Evolutionary conservation across 2,888 invertebrate genomes (phyloP), one percentile per base, ranked within the genome.

Genomic region (Nezara viridula): DNA sequence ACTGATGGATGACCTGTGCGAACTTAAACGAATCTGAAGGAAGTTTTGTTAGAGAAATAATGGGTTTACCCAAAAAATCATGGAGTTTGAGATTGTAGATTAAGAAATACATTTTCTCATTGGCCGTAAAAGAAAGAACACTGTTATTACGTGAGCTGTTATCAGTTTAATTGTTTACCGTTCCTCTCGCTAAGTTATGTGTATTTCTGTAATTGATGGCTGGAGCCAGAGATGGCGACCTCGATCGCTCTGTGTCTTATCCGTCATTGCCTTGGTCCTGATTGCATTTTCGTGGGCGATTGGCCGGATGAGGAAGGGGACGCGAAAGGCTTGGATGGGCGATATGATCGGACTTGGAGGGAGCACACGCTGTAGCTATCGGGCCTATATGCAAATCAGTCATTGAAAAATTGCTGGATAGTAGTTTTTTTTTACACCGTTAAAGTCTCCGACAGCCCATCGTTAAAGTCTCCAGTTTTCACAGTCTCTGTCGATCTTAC

Each of bases 201-300:
- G 21, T 44, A 81, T 81, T 44, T 81, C n/a, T 81, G 2, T 81
- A 81, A 81, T 81, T 81, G 81, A 81, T 81, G 81, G 24, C 81
- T 81, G 44, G 12, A 0, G 40, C n/a, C n/a, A n/a, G 5, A 73
- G 66, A 73, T 73, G 66, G 40, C 81, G 55, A n/a, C 55, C 52
- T 86, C 55, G 86, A 86, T 52, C 21, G 40, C 12, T 24, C 24
- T 5, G 32, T 55, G 86, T 37, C 86, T 55, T 55, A 50, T 10
- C 40, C 19, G 21, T 60, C 60, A 32, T 86, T 52, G 52, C 86
- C 86, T 86, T 55, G 86, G 40, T 86, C 24, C 86, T 86, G 86
- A 86, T 86, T 86, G 86, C 37, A n/a, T 52, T 86, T 86, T 86
- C 86, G 86, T 86, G 86, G 49, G 86, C 52, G 86, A 37, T 49